These are phyloP conservation scores for Tamias sibiricus DNA, from an alignment of 2,113 vertebrate species.

Conservation along the genomic window DNA sequence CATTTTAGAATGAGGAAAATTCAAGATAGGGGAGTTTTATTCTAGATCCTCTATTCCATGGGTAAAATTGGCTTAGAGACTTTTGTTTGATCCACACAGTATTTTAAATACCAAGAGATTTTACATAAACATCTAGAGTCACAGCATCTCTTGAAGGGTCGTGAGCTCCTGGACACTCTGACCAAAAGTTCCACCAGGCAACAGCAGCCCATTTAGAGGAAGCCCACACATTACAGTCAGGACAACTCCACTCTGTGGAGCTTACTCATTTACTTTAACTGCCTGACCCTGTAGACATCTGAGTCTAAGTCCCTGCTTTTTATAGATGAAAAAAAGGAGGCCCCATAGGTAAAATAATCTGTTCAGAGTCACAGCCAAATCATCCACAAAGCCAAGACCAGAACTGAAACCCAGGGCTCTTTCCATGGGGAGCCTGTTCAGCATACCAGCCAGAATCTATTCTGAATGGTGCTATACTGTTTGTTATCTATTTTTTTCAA, in stretches of 20 bases:
- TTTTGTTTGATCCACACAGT: not conserved
- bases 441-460: not conserved
- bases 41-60: not conserved
- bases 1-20: slow-evolving; percentile 4
- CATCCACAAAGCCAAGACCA: not conserved
- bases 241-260: not conserved
- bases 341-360: not conserved
- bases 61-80: not conserved
- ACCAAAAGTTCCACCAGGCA: not conserved
- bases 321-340: not conserved
- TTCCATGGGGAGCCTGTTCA: not conserved
- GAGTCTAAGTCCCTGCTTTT: not conserved
- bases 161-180: not conserved
- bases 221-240: not conserved
- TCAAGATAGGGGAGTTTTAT: not conserved
- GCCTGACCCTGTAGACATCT: not conserved
- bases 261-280: not conserved
- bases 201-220: not conserved
- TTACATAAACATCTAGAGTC: not conserved
- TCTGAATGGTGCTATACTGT: not conserved
- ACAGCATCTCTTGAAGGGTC: not conserved
- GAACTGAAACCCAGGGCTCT: not conserved
- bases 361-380: not conserved
- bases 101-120: not conserved
- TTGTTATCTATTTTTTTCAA: not conserved